Percentiles rank a stretch among this genome's conserved stretches.
These are phyloP conservation scores for Spatula clypeata DNA, from an alignment of 2,797 vertebrate genomes.

Conservation along the genomic window DNA sequence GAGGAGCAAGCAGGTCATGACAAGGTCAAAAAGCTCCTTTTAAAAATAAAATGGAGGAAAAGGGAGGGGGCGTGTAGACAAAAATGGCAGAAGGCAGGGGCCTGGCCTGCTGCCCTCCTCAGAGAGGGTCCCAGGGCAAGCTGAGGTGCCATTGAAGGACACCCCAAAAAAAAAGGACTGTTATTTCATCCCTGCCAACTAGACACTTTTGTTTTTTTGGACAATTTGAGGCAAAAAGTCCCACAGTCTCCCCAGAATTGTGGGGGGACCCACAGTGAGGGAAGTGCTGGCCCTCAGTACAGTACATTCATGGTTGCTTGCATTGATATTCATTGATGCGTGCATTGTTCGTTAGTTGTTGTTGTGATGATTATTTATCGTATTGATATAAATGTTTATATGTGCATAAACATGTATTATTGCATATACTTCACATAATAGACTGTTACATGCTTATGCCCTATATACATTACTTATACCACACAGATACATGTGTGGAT, in stretches of 20 bases:
- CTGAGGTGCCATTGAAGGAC: accelerated
- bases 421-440: not conserved
- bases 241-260: accelerated
- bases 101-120: not conserved
- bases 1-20: not conserved
- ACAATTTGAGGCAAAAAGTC: accelerated
- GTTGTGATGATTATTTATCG: not conserved
- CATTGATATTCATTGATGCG: too few species aligned
- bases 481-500: not conserved
- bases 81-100: accelerated
- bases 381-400: accelerated
- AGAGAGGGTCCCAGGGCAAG: not conserved
- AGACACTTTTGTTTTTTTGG: accelerated
- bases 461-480: not conserved
- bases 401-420: not conserved
- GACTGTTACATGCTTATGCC: not conserved
- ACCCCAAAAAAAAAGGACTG: accelerated
- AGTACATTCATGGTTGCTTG: not conserved
- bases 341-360: not conserved
- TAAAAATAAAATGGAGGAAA: not conserved
- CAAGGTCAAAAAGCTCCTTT: not conserved
- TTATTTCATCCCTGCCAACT: accelerated
- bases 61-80: accelerated
- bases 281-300: accelerated
- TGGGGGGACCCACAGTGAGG: not conserved